Percentiles rank a stretch among this genome's conserved stretches.
Conservation (phyloP, 2,888 invertebrate genomes). For the Drosophila cyrtoloma region DNA sequence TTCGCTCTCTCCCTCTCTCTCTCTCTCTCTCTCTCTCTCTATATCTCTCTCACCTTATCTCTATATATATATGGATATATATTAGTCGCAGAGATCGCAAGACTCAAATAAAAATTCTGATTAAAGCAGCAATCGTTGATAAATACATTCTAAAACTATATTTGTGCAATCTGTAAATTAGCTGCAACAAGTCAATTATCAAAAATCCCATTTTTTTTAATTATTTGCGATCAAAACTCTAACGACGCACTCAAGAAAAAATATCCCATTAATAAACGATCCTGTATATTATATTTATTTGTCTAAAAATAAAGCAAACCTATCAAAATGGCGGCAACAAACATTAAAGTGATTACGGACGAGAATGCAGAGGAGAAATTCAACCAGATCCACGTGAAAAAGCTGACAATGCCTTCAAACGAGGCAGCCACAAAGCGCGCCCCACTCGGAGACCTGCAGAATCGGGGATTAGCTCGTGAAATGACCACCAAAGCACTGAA, state of each 20-base stretch:
- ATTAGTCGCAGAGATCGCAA: background rate
- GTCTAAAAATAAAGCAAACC: constrained; percentile 14
- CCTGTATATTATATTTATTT: constrained; percentile 26
- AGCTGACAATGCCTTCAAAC: too few relatives aligned
- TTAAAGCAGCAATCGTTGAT: too few relatives aligned
- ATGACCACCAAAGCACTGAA: constrained; percentile 73
- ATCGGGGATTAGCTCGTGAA: constrained; percentile 84
- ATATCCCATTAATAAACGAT: too few relatives aligned
- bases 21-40: background rate
- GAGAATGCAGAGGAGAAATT: too few relatives aligned
- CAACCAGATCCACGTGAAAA: too few relatives aligned
- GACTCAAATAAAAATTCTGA: too few relatives aligned
- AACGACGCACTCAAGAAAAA: too few relatives aligned
- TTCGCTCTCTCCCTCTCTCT: background rate
- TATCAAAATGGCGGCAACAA: constrained; percentile 72
- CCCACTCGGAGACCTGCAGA: constrained; percentile 43
- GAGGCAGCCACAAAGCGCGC: too few relatives aligned
- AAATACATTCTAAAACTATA: background rate
- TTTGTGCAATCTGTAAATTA: background rate
- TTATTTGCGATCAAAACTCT: background rate
- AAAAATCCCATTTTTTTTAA: too few relatives aligned
- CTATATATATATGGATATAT: too few relatives aligned
- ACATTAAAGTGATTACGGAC: constrained; percentile 51
- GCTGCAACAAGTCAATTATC: too few relatives aligned
- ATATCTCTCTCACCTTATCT: background rate